Conservation (phyloP, 2,888 invertebrate genomes). For the Clostera curtula region DNA sequence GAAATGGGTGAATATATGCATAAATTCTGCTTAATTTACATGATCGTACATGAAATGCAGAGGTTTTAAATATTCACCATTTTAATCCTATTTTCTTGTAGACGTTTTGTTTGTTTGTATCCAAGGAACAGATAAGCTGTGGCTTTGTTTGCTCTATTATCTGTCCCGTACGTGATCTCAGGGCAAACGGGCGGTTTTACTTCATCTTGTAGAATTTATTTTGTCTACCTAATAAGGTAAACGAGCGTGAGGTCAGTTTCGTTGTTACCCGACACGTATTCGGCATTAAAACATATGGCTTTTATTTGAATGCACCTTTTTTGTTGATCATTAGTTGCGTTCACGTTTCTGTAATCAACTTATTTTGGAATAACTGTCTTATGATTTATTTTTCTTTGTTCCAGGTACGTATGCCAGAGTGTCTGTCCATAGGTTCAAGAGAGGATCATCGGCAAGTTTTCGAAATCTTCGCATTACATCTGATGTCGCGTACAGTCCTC, state of each 20-base stretch:
- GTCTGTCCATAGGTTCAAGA: too few species aligned
- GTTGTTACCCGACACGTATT: slow-evolving; percentile 33
- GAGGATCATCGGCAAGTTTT: too few species aligned
- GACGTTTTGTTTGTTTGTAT: too few species aligned
- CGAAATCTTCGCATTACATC: too few species aligned
- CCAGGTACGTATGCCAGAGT: slow-evolving; percentile 32
- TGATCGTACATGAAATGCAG: too few species aligned
- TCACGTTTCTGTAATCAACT: slow-evolving; percentile 12
- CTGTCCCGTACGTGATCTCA: slow-evolving; percentile 44
- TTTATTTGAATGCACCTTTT: neutral
- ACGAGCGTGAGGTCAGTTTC: slow-evolving; percentile 28
- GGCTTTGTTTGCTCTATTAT: slow-evolving; percentile 45
- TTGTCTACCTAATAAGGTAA: slow-evolving; percentile 33
- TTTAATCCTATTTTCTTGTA: too few species aligned
- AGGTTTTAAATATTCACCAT: too few species aligned
- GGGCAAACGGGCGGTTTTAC: slow-evolving; percentile 28
- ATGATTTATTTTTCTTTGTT: slow-evolving; percentile 24
- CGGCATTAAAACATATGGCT: slow-evolving; percentile 25
- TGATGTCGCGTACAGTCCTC: too few species aligned
- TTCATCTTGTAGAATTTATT: slow-evolving; percentile 31
- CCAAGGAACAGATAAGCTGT: too few species aligned
- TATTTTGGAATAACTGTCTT: slow-evolving; percentile 1
- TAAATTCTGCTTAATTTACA: too few species aligned
- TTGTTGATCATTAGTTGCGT: slow-evolving; percentile 9
- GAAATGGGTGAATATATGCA: too few species aligned